phyloP scores from a whole-genome alignment of 1,140 invertebrate genomes.

The Anoplolepis gracilipes region DNA sequence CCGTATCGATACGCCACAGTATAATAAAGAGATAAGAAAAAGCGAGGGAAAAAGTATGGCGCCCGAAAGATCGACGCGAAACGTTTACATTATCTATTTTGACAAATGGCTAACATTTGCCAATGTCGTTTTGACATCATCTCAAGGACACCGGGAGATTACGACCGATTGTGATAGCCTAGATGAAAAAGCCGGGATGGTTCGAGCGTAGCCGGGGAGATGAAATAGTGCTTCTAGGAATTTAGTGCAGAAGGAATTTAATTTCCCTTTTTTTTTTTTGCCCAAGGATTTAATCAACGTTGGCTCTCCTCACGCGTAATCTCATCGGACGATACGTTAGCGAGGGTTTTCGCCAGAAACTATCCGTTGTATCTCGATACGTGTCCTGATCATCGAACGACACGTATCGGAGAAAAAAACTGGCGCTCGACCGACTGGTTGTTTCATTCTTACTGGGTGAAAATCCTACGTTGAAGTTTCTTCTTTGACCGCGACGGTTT shows the following conservation, averaged over 20 bases:
- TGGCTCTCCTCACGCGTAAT: constrained; percentile 66
- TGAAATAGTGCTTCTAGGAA: constrained; percentile 56
- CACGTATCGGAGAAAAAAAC: not conserved
- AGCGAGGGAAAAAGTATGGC: not conserved
- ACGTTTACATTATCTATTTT: not conserved
- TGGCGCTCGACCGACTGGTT: not conserved
- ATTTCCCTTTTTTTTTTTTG: constrained; percentile 70
- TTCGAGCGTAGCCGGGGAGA: constrained; percentile 35
- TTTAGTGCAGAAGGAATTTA: constrained; percentile 66
- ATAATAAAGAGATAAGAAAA: constrained; percentile 4
- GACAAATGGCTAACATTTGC: constrained; percentile 24
- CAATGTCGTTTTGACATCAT: constrained; percentile 2
- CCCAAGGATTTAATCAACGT: constrained; percentile 71
- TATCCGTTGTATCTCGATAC: constrained; percentile 56
- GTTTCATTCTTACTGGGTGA: constrained; percentile 47
- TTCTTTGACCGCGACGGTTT: constrained; percentile 30
- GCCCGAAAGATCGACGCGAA: not conserved
- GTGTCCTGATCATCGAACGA: constrained; percentile 8
- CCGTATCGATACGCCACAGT: not conserved
- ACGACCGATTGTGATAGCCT: not conserved
- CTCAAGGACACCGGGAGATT: not conserved
- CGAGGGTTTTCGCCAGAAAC: constrained; percentile 58
- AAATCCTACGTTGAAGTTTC: constrained; percentile 46
- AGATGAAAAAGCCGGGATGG: constrained; percentile 16
- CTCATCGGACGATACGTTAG: constrained; percentile 47